Percentiles rank a stretch among this genome's conserved stretches.
phyloP scores from a whole-genome alignment of 1,140 invertebrate species.

The Maniola jurtina region DNA sequence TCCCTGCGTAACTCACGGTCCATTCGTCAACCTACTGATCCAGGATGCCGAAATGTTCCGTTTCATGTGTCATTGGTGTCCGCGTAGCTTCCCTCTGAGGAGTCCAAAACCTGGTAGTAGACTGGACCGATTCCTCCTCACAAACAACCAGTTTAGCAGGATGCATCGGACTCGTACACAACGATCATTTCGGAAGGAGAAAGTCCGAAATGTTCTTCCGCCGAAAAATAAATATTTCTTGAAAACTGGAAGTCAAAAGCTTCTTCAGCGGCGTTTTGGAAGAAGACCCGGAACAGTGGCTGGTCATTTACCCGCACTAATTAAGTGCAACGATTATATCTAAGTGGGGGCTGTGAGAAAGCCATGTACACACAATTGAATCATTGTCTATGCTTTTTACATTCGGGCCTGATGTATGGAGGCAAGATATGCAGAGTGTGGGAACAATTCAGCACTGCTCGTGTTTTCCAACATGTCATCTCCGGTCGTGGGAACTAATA shows the following conservation, averaged over 20 bases:
- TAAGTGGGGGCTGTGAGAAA: conserved; percentile 69
- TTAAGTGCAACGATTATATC: conserved; percentile 72
- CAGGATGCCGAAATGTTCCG: too few species aligned
- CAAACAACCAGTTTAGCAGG: too few species aligned
- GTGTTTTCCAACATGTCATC: conserved; percentile 73
- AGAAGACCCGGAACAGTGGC: conserved; percentile 34
- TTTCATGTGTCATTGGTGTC: too few species aligned
- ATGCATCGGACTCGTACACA: too few species aligned
- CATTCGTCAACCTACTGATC: too few species aligned
- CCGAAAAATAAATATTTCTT: neutral
- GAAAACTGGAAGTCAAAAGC: neutral
- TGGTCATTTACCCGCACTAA: conserved; percentile 76
- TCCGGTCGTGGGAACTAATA: conserved; percentile 61
- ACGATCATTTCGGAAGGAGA: too few species aligned
- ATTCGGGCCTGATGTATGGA: conserved; percentile 72
- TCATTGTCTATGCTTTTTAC: conserved; percentile 76
- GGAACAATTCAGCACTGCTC: conserved; percentile 57
- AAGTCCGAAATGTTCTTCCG: too few species aligned
- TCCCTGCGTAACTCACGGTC: too few species aligned
- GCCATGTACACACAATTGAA: conserved; percentile 74
- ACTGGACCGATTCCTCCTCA: too few species aligned
- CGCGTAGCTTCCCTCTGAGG: too few species aligned
- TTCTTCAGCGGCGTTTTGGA: conserved; percentile 14
- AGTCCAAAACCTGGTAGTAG: too few species aligned
- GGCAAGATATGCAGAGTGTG: conserved; percentile 77